phyloP scores from a whole-genome alignment of 2,113 vertebrate genomes.

The Scophthalmus maximus region DNA sequence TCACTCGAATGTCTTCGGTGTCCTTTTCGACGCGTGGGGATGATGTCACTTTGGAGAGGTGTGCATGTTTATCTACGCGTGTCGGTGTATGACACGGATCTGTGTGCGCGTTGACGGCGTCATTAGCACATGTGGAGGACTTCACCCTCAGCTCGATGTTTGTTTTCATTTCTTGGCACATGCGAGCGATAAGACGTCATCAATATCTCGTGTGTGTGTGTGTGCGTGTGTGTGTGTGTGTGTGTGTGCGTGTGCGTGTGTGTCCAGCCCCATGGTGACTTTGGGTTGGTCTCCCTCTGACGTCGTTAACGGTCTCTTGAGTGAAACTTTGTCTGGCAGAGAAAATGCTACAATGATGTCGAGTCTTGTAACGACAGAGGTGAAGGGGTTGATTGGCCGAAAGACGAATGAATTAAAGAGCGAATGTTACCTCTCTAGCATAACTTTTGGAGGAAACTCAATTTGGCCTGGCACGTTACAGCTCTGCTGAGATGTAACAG shows the following conservation, averaged over 20 bases:
- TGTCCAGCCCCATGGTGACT: conserved; percentile 31
- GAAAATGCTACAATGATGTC: conserved; percentile 30
- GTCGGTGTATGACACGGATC: background rate
- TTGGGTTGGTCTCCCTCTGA: conserved; percentile 49
- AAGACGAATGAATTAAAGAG: conserved; percentile 12
- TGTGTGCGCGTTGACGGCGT: conserved; percentile 9
- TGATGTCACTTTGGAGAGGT: conserved; percentile 33
- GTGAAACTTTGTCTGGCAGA: conserved; percentile 42
- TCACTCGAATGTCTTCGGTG: conserved; percentile 25
- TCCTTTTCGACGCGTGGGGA: conserved; percentile 27
- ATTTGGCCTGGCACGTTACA: too few relatives aligned
- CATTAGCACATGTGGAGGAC: conserved; percentile 55
- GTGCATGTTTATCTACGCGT: background rate
- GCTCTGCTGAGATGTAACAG: conserved; percentile 14
- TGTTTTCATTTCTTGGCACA: conserved; percentile 48
- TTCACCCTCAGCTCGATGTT: conserved; percentile 40
- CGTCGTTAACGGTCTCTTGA: conserved; percentile 44
- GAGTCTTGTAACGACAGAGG: background rate
- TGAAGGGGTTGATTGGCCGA: conserved; percentile 1
- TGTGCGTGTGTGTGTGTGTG: conserved; percentile 6
- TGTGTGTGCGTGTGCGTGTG: background rate
- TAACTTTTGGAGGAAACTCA: background rate
- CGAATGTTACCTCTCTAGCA: background rate
- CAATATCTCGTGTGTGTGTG: conserved; percentile 11
- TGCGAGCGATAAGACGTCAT: conserved; percentile 14